These are phyloP conservation scores for Nothocercus nigrocapillus DNA, from an alignment of 2,113 vertebrate genomes.

Conservation along the genomic window DNA sequence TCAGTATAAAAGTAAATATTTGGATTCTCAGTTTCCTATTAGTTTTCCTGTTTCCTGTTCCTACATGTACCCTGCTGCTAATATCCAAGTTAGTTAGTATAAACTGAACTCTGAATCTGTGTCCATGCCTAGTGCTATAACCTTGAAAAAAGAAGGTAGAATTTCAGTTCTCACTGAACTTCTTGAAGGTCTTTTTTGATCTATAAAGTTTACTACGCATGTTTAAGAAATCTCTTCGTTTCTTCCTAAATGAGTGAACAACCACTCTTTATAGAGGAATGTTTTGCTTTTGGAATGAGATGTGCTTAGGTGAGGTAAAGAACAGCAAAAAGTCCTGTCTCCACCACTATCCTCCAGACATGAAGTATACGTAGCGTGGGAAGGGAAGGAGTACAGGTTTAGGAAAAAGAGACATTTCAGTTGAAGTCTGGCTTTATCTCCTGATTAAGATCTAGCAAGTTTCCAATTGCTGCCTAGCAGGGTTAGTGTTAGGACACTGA, in stretches of 20 bases:
- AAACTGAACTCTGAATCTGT: too few species aligned
- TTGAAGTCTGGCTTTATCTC: background rate
- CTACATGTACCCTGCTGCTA: too few species aligned
- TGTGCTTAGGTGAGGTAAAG: background rate
- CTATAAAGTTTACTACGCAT: background rate
- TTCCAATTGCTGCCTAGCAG: background rate
- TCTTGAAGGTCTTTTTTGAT: background rate
- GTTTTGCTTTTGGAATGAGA: background rate
- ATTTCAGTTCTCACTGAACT: background rate
- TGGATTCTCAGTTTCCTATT: too few species aligned
- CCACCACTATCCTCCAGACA: fast-evolving
- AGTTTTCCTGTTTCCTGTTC: too few species aligned
- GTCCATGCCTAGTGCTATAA: background rate
- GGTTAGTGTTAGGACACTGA: background rate
- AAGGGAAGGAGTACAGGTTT: background rate
- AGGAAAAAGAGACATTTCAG: background rate
- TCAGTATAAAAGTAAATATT: too few species aligned
- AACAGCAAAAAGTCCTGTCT: background rate
- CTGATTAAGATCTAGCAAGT: background rate
- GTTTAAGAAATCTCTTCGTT: background rate
- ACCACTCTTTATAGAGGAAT: background rate
- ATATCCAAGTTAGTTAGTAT: too few species aligned
- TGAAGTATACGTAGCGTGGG: background rate
- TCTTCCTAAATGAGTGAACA: background rate
- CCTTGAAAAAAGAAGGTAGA: background rate